These are phyloP conservation scores for Coelopa frigida DNA, from an alignment of 1,140 invertebrate genomes.

Conservation along the genomic window DNA sequence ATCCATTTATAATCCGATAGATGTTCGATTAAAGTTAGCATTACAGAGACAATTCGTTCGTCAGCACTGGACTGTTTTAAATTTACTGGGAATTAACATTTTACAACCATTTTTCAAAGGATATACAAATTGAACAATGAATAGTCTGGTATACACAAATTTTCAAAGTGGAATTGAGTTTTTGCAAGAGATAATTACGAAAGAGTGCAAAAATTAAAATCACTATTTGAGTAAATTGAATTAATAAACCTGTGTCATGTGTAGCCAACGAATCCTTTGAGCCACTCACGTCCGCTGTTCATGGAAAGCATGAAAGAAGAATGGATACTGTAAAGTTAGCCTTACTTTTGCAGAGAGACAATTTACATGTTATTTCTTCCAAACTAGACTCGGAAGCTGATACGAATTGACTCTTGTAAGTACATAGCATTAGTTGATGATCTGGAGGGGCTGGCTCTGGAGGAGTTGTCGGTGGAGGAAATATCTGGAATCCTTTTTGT, in stretches of 20 bases:
- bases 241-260: slow-evolving; percentile 61
- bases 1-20: no score
- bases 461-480: slow-evolving; percentile 70
- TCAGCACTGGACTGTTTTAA: no score
- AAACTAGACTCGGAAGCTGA: slow-evolving; percentile 58
- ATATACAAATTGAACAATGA: no score
- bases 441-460: slow-evolving; percentile 76
- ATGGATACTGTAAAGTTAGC: slow-evolving; percentile 1
- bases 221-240: not conserved
- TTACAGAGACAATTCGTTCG: no score
- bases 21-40: no score
- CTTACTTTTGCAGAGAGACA: slow-evolving; percentile 25
- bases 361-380: slow-evolving; percentile 57
- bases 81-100: no score
- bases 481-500: slow-evolving; percentile 66
- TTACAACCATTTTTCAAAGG: not conserved
- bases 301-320: slow-evolving; percentile 34
- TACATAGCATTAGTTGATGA: slow-evolving; percentile 51
- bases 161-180: not conserved
- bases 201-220: slow-evolving; percentile 2
- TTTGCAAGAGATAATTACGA: not conserved
- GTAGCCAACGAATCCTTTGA: slow-evolving; percentile 68
- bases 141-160: no score
- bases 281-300: slow-evolving; percentile 67
- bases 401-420: slow-evolving; percentile 47